Base-by-base conservation (phyloP, 2,113 vertebrate species). In the Acanthochromis polyacanthus region DNA sequence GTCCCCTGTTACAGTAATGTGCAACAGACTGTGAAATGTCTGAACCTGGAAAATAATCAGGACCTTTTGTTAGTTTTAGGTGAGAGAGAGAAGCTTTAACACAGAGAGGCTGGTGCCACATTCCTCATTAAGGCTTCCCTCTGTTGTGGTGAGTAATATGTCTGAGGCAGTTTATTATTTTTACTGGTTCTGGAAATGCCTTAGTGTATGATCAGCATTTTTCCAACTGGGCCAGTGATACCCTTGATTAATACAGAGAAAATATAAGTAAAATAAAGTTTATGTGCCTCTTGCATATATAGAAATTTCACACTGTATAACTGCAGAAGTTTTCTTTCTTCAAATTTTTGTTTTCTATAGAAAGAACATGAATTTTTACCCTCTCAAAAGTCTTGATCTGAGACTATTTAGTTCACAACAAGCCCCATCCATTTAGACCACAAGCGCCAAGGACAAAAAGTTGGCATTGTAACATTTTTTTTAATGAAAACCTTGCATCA, bases 21-120 rank as follows among this genome's bases (percentile, higher is more conserved):
- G 86, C 82, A 91, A 84, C 81, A 82, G 91, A 90, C 91, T 81
- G 88, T 89, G 84, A 90, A 89, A 88, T 75, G 69, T 86, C 60
- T 78, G 74, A 86, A 86, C 79, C 76, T 89, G 82, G 78, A 78
- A 82, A 86, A 85, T 85, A 84, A 89, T 86, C 82, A 82, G 72
- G 80, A 80, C 25, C 72, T 76, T 84, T 86, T 86, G 83, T 88
- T 74, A 78, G 64, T 83, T 78, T 79, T 62, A 79, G 75, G 62
- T 80, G 71, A 45, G 76, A 65, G 65, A 61, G 58, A 60, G 76
- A 77, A 57, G 74, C 43, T 72, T 81, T 75, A 40, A 69, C 73
- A 57, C 40, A 28, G 16, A 64, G 23, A 71, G 28, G 70, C 10
- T 61, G 65, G 73, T 75, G 70, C 50, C 40, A n/a, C 75, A 81